These are phyloP conservation scores for Bolinopsis microptera DNA, from an alignment of 37 sponge, comb jelly and placozoan genomes.

Conservation along the genomic window DNA sequence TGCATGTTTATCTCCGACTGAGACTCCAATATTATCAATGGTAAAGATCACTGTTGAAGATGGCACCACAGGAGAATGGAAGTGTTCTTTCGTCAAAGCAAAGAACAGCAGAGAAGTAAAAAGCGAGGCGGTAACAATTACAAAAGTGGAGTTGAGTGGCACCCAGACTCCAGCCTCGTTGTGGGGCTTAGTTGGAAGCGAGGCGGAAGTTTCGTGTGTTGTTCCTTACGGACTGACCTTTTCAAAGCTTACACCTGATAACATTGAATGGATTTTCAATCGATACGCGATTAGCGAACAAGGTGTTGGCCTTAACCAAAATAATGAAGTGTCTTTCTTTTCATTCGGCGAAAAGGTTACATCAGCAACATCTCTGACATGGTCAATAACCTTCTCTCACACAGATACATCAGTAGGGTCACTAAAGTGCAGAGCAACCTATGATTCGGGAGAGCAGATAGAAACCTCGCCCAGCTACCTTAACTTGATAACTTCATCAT, in stretches of 20 bases:
- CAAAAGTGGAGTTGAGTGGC: not conserved
- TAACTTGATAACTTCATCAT: not conserved
- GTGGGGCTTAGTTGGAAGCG: not conserved
- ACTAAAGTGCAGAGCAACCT: not conserved
- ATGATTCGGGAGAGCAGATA: not conserved
- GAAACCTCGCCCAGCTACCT: not conserved
- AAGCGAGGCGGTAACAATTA: not conserved
- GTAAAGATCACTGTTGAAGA: not conserved
- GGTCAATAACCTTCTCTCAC: not conserved
- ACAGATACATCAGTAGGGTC: not conserved
- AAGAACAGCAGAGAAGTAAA: not conserved
- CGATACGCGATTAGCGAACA: not conserved
- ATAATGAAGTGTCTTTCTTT: not conserved
- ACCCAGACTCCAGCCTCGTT: not conserved
- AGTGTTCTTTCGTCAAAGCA: not conserved
- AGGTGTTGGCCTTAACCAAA: not conserved
- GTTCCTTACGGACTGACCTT: not conserved
- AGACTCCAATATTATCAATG: not conserved
- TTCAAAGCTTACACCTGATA: not conserved
- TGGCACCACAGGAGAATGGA: not conserved
- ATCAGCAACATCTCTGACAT: not conserved
- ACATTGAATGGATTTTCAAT: not conserved
- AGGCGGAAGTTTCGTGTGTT: not conserved
- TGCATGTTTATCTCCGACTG: not conserved
- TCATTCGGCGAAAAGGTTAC: not conserved